phyloP scores from a whole-genome alignment of 2,113 vertebrate genomes.

The Geothlypis trichas region DNA sequence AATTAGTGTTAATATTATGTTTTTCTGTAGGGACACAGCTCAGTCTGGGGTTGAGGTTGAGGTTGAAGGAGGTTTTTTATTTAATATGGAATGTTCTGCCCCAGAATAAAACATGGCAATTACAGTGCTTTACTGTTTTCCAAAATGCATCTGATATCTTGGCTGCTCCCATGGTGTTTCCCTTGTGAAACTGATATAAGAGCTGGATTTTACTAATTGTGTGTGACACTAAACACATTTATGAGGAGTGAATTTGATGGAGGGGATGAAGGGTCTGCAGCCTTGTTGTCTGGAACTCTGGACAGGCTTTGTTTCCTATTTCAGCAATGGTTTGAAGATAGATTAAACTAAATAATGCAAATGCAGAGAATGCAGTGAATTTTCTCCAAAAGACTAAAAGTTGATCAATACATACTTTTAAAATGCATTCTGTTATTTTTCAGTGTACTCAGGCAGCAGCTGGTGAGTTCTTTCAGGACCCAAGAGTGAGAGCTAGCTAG shows the following conservation, averaged over 20 bases:
- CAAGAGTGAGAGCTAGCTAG: not conserved
- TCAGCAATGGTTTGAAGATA: not conserved
- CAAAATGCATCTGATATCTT: not conserved
- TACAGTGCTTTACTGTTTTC: not conserved
- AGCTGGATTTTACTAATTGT: not conserved
- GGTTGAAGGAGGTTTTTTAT: not conserved
- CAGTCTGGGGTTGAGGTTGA: accelerated
- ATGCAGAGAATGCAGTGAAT: not conserved
- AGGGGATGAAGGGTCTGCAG: not conserved
- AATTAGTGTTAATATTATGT: not conserved
- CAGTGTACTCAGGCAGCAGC: not conserved
- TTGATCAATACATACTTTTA: accelerated
- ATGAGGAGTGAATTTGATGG: not conserved
- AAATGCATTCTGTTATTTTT: not conserved
- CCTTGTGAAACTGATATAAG: not conserved
- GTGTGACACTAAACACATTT: accelerated
- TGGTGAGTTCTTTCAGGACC: not conserved
- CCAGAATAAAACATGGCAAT: not conserved
- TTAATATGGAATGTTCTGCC: not conserved
- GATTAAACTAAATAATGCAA: not conserved
- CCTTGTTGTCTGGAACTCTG: not conserved
- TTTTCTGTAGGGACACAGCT: not conserved
- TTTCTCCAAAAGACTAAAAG: not conserved
- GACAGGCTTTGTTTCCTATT: not conserved
- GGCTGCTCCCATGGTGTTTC: not conserved